These are phyloP conservation scores for Pitangus sulphuratus DNA, from an alignment of 2,797 vertebrate species.

Conservation along the genomic window DNA sequence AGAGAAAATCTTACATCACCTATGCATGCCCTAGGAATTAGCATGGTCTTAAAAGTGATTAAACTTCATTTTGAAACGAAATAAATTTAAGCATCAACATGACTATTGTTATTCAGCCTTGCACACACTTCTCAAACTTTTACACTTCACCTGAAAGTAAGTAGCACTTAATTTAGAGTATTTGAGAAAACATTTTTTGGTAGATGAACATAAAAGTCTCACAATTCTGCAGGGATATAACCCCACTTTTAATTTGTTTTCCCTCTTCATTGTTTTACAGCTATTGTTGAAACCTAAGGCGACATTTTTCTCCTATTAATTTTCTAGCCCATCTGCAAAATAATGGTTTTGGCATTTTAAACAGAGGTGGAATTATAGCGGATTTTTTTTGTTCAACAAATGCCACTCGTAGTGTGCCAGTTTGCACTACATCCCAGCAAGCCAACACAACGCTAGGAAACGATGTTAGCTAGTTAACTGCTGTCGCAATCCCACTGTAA, in stretches of 20 bases:
- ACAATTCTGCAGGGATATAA: neutral
- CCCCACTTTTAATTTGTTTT: constrained; percentile 58
- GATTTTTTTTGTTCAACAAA: constrained; percentile 63
- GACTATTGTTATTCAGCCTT: neutral
- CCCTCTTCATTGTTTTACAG: constrained; percentile 44
- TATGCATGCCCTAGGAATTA: neutral
- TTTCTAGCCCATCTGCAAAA: constrained; percentile 70
- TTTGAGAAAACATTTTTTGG: neutral
- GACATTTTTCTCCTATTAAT: constrained; percentile 67
- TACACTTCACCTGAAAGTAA: neutral
- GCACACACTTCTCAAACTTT: neutral
- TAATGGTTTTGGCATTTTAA: constrained; percentile 63
- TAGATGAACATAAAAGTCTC: neutral
- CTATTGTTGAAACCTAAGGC: constrained; percentile 66
- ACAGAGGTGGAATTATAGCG: constrained; percentile 60
- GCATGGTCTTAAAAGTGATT: neutral
- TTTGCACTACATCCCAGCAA: neutral
- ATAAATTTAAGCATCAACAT: neutral
- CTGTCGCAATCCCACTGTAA: neutral
- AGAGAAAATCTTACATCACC: neutral
- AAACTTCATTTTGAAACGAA: neutral
- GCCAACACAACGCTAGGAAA: neutral
- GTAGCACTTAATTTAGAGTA: neutral
- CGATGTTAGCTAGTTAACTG: neutral
- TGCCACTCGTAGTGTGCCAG: constrained; percentile 22